Conservation (phyloP, 2,888 invertebrate genomes). For the Melanchra persicariae region DNA sequence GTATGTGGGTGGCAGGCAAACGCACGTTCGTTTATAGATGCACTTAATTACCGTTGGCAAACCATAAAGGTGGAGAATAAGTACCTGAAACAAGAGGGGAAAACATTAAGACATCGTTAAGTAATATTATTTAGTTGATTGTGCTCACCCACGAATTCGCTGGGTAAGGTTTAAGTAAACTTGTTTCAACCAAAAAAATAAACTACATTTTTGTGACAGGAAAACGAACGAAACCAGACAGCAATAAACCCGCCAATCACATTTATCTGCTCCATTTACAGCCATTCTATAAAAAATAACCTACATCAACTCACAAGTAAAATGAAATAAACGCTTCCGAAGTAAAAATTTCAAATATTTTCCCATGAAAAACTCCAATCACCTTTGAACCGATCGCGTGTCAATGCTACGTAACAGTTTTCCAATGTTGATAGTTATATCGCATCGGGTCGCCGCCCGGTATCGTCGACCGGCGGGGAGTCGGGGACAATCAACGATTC, state of each 20-base stretch:
- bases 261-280: slow-evolving; percentile 22
- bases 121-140: slow-evolving; percentile 2
- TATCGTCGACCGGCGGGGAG: slow-evolving; percentile 26
- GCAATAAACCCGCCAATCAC: slow-evolving; percentile 20
- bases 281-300: slow-evolving; percentile 37
- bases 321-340: slow-evolving; percentile 40
- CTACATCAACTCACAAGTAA: slow-evolving; percentile 1
- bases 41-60: slow-evolving; percentile 51
- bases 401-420: slow-evolving; percentile 58
- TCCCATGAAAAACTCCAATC: slow-evolving; percentile 51
- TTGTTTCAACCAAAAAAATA: background rate
- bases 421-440: slow-evolving; percentile 48
- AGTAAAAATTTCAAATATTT: slow-evolving; percentile 32
- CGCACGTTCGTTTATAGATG: slow-evolving; percentile 52
- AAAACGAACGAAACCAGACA: background rate
- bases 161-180: no score
- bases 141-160: slow-evolving; percentile 28
- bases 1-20: slow-evolving; percentile 46
- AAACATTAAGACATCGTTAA: slow-evolving; percentile 39
- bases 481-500: slow-evolving; percentile 75
- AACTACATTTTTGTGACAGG: background rate
- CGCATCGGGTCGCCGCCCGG: slow-evolving; percentile 25
- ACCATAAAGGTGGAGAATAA: slow-evolving; percentile 37
- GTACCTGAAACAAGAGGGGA: slow-evolving; percentile 61
- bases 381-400: slow-evolving; percentile 58